Percentiles rank a stretch among this genome's conserved stretches.
Conservation (phyloP, 37 sponge, comb jelly and placozoan species). For the Cladorhizidae sp. region DNA sequence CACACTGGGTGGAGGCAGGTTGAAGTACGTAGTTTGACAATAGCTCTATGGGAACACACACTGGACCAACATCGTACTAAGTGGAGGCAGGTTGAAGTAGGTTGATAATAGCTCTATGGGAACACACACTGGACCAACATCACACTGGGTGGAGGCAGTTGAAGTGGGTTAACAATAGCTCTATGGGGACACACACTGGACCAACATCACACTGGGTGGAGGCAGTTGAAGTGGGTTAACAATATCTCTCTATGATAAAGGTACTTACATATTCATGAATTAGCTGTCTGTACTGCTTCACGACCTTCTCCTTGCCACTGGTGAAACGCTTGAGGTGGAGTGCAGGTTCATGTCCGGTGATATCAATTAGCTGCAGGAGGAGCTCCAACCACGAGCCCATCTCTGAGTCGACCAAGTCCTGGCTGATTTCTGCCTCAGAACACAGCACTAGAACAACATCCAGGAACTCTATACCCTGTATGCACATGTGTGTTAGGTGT, state of each 20-base stretch:
- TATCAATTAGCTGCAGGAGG: slow-evolving; percentile 45
- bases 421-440: background rate
- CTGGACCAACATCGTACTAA: background rate
- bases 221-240: too few species aligned
- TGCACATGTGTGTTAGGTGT: background rate
- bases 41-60: too few species aligned
- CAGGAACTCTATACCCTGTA: slow-evolving; percentile 53
- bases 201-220: too few species aligned
- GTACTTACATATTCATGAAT: slow-evolving; percentile 19
- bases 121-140: background rate
- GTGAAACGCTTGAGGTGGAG: slow-evolving; percentile 21
- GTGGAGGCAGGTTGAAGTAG: too few species aligned
- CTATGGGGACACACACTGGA: too few species aligned
- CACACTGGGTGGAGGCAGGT: too few species aligned
- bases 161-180: too few species aligned
- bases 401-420: slow-evolving; percentile 17
- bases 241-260: too few species aligned
- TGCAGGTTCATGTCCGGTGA: slow-evolving; percentile 18
- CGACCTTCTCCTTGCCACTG: background rate
- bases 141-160: too few species aligned
- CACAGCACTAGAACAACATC: slow-evolving; percentile 24
- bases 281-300: slow-evolving; percentile 19
- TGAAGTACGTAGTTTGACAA: background rate
- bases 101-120: background rate
- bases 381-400: slow-evolving; percentile 27